Conservation (phyloP, 1,140 invertebrate species). For the Sycobia sp. region DNA sequence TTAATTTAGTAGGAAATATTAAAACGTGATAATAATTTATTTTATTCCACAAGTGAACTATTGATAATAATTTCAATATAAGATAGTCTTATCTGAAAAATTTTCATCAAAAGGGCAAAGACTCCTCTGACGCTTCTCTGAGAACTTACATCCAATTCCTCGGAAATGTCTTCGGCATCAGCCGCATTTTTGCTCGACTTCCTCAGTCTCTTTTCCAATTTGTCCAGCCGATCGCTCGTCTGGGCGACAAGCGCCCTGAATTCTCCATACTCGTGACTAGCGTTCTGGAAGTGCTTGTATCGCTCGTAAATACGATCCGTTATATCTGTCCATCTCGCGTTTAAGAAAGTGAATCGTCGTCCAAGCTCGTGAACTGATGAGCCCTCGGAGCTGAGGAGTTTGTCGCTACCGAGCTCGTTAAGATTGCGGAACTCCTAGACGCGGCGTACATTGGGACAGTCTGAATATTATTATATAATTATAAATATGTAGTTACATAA, state of each 20-base stretch:
- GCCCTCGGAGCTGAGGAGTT: slow-evolving; percentile 67
- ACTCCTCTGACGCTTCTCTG: too few relatives aligned
- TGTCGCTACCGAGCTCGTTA: slow-evolving; percentile 73
- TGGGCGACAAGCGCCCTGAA: slow-evolving; percentile 78
- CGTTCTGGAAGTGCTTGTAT: slow-evolving; percentile 69
- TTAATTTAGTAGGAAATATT: too few relatives aligned
- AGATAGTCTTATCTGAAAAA: too few relatives aligned
- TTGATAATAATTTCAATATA: too few relatives aligned
- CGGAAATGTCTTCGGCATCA: slow-evolving; percentile 94
- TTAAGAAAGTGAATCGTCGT: slow-evolving; percentile 71
- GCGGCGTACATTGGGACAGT: too few relatives aligned
- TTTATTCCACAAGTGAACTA: too few relatives aligned
- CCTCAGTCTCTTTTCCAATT: slow-evolving; percentile 78
- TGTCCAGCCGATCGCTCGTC: slow-evolving; percentile 82
- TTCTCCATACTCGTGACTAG: slow-evolving; percentile 77
- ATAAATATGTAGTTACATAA: too few relatives aligned
- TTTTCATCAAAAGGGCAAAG: too few relatives aligned
- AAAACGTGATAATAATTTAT: too few relatives aligned
- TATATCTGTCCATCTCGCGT: slow-evolving; percentile 74
- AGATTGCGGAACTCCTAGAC: slow-evolving; percentile 71
- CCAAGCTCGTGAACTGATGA: slow-evolving; percentile 67
- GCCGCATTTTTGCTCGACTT: slow-evolving; percentile 73
- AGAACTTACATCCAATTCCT: slow-evolving; percentile 82
- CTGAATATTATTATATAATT: too few relatives aligned
- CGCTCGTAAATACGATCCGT: slow-evolving; percentile 70